A percentile compares a stretch with the other conserved stretches of the same genome.
phyloP scores from a whole-genome alignment of 2,113 vertebrate species.

The Illadopsis cleaveri region DNA sequence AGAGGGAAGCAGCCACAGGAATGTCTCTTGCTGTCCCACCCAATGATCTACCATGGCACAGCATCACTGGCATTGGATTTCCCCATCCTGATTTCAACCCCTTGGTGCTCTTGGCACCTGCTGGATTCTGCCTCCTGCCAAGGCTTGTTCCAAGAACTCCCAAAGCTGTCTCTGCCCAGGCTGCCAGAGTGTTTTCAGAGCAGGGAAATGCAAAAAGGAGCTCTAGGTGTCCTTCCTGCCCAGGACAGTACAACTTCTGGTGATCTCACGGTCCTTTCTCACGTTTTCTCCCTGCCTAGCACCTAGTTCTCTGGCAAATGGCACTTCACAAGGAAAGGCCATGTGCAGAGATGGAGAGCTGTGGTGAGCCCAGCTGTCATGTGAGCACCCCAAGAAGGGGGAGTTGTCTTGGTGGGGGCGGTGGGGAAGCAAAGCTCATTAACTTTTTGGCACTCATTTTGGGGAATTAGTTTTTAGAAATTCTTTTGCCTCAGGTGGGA shows the following conservation, averaged over 20 bases:
- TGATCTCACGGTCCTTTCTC: background rate
- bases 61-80: background rate
- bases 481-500: background rate
- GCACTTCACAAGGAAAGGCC: conserved; percentile 8
- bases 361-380: background rate
- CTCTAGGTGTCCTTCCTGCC: background rate
- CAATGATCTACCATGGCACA: rapidly evolving
- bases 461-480: conserved; percentile 27
- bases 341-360: background rate
- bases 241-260: background rate
- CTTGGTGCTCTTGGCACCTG: background rate
- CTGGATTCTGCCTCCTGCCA: background rate
- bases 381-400: background rate
- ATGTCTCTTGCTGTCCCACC: background rate
- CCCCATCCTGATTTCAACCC: background rate
- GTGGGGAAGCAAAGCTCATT: conserved; percentile 42
- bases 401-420: background rate
- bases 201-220: background rate
- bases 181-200: background rate
- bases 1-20: background rate
- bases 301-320: background rate
- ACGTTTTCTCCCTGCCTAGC: background rate
- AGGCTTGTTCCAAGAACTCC: background rate
- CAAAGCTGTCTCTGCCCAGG: background rate
- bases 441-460: background rate